Percentiles rank a stretch among this genome's conserved stretches.
Evolutionary conservation across 2,113 vertebrate species (phyloP).

Genomic region (Oryzias woworae): DNA sequence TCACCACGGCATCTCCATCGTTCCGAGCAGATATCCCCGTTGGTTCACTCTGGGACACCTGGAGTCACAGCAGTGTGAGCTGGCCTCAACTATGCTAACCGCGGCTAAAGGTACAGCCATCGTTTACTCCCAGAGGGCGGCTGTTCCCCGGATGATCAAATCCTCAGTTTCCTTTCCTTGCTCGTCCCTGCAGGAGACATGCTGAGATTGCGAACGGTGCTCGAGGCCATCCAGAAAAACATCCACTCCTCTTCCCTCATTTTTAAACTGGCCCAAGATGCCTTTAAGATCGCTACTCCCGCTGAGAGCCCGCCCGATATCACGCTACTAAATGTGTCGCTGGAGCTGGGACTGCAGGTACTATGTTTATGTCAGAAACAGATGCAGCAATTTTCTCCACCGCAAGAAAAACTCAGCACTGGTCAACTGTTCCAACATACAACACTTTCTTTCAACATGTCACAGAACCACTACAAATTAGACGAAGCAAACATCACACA

Average conservation of each 20-base stretch:
- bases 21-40: constrained; percentile 93
- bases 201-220: constrained; percentile 90
- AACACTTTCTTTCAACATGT: constrained; percentile 32
- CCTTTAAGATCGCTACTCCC: constrained; percentile 97
- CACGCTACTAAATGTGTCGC: constrained; percentile 92
- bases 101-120: constrained; percentile 75
- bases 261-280: constrained; percentile 98
- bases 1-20: constrained; percentile 94
- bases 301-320: constrained; percentile 91
- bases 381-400: background rate
- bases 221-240: constrained; percentile 98
- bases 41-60: constrained; percentile 98
- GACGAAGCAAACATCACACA: constrained; percentile 50
- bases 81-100: constrained; percentile 98
- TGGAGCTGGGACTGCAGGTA: constrained; percentile 98
- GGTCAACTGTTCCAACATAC: constrained; percentile 32
- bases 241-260: constrained; percentile 98
- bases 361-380: background rate
- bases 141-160: background rate
- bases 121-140: background rate
- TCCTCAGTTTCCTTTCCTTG: background rate
- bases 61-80: constrained; percentile 98
- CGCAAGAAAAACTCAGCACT: constrained; percentile 22
- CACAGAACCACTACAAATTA: constrained; percentile 52
- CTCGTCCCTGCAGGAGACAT: constrained; percentile 84